phyloP scores from a whole-genome alignment of 1,140 invertebrate genomes.

The Charaxes varanes region DNA sequence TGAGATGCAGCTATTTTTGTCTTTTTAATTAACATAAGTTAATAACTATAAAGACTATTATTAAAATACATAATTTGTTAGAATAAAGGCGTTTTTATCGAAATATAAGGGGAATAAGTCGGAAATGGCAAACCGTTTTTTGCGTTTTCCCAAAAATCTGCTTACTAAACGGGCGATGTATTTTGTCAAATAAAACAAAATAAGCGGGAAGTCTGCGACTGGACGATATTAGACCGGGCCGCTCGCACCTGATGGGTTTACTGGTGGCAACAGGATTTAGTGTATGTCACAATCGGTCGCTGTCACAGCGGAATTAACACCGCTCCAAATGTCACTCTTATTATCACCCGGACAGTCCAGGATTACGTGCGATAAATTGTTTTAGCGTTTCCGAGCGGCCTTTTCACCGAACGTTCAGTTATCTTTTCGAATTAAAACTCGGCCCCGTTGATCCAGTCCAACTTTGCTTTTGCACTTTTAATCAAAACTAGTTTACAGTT shows the following conservation, averaged over 20 bases:
- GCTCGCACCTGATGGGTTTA: conserved; percentile 63
- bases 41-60: too few species aligned
- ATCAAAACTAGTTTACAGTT: conserved; percentile 40
- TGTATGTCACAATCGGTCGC: conserved; percentile 63
- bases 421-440: conserved; percentile 62
- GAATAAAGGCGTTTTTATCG: too few species aligned
- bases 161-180: too few species aligned
- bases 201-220: conserved; percentile 23
- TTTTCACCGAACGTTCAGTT: conserved; percentile 58
- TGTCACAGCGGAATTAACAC: conserved; percentile 60
- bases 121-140: too few species aligned
- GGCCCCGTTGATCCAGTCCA: conserved; percentile 25
- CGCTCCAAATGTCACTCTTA: conserved; percentile 70
- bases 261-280: conserved; percentile 64
- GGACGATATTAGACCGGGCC: conserved; percentile 49
- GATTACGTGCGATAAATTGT: conserved; percentile 72
- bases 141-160: too few species aligned
- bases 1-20: too few species aligned
- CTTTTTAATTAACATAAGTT: too few species aligned
- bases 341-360: conserved; percentile 67
- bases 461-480: conserved; percentile 35
- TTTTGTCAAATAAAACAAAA: conserved; percentile 33
- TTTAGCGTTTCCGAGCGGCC: conserved; percentile 58
- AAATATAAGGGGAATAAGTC: too few species aligned
- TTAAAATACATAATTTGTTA: too few species aligned